Evolutionary conservation across 2,113 vertebrate genomes (phyloP).

Genomic region (Alethe diademata): DNA sequence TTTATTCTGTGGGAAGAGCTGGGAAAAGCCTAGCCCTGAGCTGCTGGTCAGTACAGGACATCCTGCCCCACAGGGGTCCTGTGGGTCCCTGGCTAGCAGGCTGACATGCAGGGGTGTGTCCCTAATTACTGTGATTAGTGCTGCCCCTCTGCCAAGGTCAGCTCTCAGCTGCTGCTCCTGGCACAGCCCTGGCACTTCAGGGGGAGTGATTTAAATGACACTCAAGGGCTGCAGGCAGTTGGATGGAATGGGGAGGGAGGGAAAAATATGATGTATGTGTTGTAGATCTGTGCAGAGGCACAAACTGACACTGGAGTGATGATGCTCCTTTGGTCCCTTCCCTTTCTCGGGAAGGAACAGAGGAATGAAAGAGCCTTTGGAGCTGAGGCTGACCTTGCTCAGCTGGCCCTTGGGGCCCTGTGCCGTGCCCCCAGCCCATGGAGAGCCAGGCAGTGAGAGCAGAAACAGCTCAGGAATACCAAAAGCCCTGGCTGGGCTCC

Average conservation of each 20-base stretch:
- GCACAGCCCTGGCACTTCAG: constrained; percentile 40
- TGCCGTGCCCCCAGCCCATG: background rate
- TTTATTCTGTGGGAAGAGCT: background rate
- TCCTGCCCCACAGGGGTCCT: background rate
- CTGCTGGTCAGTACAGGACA: background rate
- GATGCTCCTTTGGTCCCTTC: background rate
- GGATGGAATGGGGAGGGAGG: background rate
- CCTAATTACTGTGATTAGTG: constrained; percentile 64
- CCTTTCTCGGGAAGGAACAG: background rate
- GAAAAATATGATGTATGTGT: accelerated
- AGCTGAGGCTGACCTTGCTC: accelerated
- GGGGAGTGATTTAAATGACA: constrained; percentile 44
- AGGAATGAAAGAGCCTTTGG: background rate
- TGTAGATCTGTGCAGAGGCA: background rate
- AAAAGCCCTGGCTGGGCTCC: background rate
- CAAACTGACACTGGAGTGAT: accelerated
- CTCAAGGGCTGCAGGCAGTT: background rate
- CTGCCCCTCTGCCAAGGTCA: constrained; percentile 38
- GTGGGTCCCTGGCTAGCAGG: background rate
- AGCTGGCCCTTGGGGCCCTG: background rate
- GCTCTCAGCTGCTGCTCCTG: constrained; percentile 45
- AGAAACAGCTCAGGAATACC: background rate
- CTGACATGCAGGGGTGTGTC: constrained; percentile 24
- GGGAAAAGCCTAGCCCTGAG: background rate
- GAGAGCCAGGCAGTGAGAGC: background rate